Conservation (phyloP, 2,888 invertebrate genomes). For the Crematogaster levior region DNA sequence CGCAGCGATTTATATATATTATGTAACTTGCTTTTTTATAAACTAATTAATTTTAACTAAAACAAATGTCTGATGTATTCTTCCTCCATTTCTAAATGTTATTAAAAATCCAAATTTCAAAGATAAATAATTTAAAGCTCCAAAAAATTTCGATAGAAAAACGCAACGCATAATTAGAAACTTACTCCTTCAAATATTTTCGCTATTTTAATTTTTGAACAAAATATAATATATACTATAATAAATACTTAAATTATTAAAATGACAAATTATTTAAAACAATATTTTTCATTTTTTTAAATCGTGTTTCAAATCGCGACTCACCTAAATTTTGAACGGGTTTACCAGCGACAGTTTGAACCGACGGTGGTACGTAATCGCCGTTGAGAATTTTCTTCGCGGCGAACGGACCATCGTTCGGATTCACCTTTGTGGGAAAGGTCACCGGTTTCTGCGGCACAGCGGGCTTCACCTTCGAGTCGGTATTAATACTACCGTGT, state of each 20-base stretch:
- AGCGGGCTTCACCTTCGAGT: conserved; percentile 88
- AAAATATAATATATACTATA: not conserved
- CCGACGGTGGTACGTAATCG: conserved; percentile 67
- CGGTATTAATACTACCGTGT: conserved; percentile 88
- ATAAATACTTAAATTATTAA: not conserved
- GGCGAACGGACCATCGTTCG: conserved; percentile 30
- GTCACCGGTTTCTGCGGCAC: conserved; percentile 91
- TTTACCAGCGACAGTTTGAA: conserved; percentile 66
- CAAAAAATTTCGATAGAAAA: not conserved
- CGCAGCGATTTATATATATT: not conserved
- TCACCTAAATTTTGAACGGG: conserved; percentile 55
- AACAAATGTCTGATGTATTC: not conserved
- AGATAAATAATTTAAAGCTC: not conserved
- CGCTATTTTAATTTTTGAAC: not conserved
- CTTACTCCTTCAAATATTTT: not conserved
- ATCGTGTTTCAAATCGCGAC: not conserved
- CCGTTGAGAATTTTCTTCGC: conserved; percentile 57
- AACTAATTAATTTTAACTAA: not conserved
- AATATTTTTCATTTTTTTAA: not conserved
- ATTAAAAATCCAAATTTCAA: not conserved
- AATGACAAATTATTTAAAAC: not conserved
- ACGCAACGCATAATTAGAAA: not conserved
- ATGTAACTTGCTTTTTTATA: not conserved
- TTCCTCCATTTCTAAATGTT: not conserved
- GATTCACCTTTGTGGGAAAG: conserved; percentile 78